Evolutionary conservation across 2,888 invertebrate genomes (phyloP).

Genomic region (Subacronicta megacephala): DNA sequence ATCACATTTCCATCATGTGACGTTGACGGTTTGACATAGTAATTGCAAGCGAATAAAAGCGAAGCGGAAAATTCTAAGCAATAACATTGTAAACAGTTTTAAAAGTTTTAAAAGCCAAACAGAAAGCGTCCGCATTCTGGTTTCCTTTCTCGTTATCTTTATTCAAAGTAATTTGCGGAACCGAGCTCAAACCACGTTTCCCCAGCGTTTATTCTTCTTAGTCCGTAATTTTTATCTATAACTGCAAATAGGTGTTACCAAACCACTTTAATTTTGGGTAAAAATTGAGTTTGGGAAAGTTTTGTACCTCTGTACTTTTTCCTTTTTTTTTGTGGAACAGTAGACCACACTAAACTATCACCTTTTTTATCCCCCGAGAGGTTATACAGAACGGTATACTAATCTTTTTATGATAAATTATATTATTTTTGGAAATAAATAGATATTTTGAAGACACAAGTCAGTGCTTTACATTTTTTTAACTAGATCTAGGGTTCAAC

Average conservation of each 20-base stretch:
- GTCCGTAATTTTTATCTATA: slow-evolving; percentile 49
- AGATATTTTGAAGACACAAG: too few relatives aligned
- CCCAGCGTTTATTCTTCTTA: slow-evolving; percentile 49
- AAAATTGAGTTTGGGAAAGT: neutral
- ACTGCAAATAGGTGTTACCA: slow-evolving; percentile 48
- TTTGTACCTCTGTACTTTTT: neutral
- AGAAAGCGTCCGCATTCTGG: slow-evolving; percentile 46
- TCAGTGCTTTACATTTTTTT: too few relatives aligned
- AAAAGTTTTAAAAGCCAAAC: slow-evolving; percentile 42
- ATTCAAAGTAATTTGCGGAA: slow-evolving; percentile 62
- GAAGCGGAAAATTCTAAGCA: slow-evolving; percentile 16
- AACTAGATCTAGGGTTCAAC: too few relatives aligned
- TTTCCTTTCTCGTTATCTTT: slow-evolving; percentile 64
- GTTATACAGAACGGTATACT: too few relatives aligned
- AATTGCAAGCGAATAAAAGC: too few relatives aligned
- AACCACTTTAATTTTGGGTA: slow-evolving; percentile 5
- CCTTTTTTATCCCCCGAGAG: too few relatives aligned
- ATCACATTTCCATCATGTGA: slow-evolving; percentile 22
- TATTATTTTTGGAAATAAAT: too few relatives aligned
- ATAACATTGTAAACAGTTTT: slow-evolving; percentile 26
- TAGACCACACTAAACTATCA: too few relatives aligned
- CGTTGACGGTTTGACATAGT: too few relatives aligned
- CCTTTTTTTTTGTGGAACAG: too few relatives aligned
- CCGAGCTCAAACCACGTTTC: slow-evolving; percentile 33
- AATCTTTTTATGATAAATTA: too few relatives aligned